phyloP scores from a whole-genome alignment of 2,113 vertebrate species.

The Eubucco bourcierii region DNA sequence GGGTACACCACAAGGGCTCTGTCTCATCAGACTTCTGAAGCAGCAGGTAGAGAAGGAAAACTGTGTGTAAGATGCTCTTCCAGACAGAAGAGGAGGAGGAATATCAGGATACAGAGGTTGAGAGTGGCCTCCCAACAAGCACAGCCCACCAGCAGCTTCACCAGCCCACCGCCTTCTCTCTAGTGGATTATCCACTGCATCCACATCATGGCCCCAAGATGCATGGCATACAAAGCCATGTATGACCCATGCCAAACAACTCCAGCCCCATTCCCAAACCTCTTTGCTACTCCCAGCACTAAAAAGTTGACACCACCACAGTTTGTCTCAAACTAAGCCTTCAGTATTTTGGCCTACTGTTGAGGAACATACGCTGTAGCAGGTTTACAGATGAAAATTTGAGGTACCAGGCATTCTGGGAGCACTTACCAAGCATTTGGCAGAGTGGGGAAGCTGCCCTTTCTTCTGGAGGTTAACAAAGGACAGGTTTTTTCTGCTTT shows the following conservation, averaged over 20 bases:
- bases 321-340: neutral
- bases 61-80: neutral
- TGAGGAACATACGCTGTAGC: neutral
- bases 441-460: neutral
- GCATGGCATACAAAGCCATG: neutral
- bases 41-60: neutral
- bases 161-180: neutral
- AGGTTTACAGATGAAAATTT: neutral
- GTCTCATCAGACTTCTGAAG: neutral
- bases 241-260: neutral
- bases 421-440: neutral
- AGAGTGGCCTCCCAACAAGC: neutral
- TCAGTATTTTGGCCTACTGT: neutral
- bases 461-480: neutral
- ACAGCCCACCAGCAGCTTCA: neutral
- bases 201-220: accelerated
- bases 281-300: neutral
- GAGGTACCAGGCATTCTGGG: neutral
- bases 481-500: neutral
- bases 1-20: neutral
- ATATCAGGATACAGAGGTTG: neutral
- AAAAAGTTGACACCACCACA: neutral
- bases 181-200: neutral
- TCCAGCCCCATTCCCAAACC: neutral
- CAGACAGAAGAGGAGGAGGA: neutral